A percentile compares a stretch with the other conserved stretches of the same genome.
Conservation (phyloP, 2,113 vertebrate genomes). For the Albula goreensis region DNA sequence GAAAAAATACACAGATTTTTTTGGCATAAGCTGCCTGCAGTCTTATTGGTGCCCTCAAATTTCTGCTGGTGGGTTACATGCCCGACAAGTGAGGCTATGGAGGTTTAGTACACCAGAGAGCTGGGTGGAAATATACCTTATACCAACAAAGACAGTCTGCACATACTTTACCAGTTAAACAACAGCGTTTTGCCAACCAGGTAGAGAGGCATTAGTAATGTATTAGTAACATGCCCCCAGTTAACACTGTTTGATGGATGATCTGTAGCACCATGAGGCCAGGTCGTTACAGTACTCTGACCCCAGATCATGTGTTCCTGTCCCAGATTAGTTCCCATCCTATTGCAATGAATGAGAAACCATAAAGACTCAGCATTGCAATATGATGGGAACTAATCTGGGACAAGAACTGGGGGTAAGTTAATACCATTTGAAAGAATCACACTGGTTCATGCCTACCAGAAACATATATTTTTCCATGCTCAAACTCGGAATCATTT, state of each 20-base stretch:
- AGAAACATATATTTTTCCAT: neutral
- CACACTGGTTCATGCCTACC: neutral
- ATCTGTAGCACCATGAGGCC: neutral
- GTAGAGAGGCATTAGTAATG: neutral
- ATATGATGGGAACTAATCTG: neutral
- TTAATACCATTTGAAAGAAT: neutral
- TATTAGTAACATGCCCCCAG: neutral
- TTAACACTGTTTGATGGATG: neutral
- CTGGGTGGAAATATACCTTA: neutral
- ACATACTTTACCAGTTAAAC: neutral
- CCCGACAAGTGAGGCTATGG: too few relatives aligned
- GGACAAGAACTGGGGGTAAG: neutral
- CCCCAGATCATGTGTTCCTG: neutral
- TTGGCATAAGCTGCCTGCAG: too few relatives aligned
- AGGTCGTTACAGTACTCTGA: neutral
- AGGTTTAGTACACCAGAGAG: neutral
- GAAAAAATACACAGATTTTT: too few relatives aligned
- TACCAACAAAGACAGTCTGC: neutral
- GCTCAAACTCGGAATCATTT: slow-evolving; percentile 28
- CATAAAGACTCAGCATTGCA: neutral
- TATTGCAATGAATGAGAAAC: neutral
- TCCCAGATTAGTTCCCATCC: neutral
- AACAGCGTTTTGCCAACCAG: neutral
- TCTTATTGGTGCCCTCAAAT: too few relatives aligned
- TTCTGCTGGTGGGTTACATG: too few relatives aligned